Percentiles rank a stretch among this genome's conserved stretches.
Conservation (phyloP, 2,888 invertebrate genomes). For the Penaeus monodon region DNA sequence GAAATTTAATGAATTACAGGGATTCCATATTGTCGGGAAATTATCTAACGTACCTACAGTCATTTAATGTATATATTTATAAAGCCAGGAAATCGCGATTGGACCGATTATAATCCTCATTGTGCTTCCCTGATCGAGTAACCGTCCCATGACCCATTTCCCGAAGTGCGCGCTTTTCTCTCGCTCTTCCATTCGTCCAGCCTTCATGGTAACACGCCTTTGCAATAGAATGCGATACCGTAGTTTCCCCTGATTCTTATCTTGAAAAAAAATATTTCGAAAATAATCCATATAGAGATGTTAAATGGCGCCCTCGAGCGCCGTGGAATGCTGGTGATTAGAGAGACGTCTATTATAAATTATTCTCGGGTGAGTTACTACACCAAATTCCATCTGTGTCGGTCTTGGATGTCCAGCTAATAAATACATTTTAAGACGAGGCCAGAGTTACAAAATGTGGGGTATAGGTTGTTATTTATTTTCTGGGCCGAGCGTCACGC, state of each 20-base stretch:
- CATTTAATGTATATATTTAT: too few relatives aligned
- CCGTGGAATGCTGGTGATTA: conserved; percentile 51
- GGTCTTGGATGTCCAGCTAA: conserved; percentile 51
- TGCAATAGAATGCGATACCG: neutral
- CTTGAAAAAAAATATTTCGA: conserved; percentile 14
- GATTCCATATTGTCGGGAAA: too few relatives aligned
- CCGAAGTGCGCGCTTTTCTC: too few relatives aligned
- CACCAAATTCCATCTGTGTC: conserved; percentile 53
- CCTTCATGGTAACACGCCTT: neutral
- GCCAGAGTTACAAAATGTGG: conserved; percentile 48
- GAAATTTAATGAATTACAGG: too few relatives aligned
- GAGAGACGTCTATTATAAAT: conserved; percentile 54
- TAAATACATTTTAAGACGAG: conserved; percentile 60
- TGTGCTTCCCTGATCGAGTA: too few relatives aligned
- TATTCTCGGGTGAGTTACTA: conserved; percentile 48
- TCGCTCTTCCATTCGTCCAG: too few relatives aligned
- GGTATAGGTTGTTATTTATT: conserved; percentile 60
- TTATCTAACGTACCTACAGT: too few relatives aligned
- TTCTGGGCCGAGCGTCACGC: conserved; percentile 36
- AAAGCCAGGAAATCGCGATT: too few relatives aligned
- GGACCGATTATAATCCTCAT: too few relatives aligned
- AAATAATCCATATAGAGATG: conserved; percentile 54
- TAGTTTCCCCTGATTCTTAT: conserved; percentile 2
- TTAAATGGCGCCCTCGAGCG: conserved; percentile 25
- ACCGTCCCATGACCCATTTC: too few relatives aligned